These are phyloP conservation scores for Sebastes hubbsi DNA, from an alignment of 2,797 vertebrate species.

Conservation along the genomic window DNA sequence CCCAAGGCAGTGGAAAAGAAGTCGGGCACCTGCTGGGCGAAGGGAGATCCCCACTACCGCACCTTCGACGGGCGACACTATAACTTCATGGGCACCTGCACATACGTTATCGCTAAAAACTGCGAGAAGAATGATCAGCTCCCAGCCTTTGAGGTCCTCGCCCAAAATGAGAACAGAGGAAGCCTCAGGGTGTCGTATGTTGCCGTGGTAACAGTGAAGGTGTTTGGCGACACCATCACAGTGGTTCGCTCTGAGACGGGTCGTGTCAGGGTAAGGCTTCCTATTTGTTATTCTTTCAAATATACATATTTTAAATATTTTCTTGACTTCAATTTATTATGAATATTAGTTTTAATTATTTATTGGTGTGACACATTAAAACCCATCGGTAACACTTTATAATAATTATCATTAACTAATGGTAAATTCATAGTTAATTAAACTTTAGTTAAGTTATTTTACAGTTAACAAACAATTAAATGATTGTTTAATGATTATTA, in stretches of 20 bases:
- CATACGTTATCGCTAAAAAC: slow-evolving; percentile 78
- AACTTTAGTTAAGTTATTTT: too few relatives aligned
- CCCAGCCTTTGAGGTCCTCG: slow-evolving; percentile 76
- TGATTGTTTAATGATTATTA: too few relatives aligned
- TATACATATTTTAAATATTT: background rate
- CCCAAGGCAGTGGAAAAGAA: slow-evolving; percentile 19
- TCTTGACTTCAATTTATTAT: background rate
- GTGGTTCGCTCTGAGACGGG: slow-evolving; percentile 72
- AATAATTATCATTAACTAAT: too few relatives aligned
- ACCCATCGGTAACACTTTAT: background rate
- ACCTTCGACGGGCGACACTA: slow-evolving; percentile 79
- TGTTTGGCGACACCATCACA: slow-evolving; percentile 69
- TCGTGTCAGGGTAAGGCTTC: slow-evolving; percentile 74
- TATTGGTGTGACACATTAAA: background rate
- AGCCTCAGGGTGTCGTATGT: slow-evolving; percentile 69
- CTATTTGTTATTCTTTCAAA: background rate
- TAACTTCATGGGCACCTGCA: slow-evolving; percentile 81
- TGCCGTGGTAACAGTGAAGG: slow-evolving; percentile 67
- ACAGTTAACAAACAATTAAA: too few relatives aligned
- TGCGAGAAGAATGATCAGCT: slow-evolving; percentile 54
- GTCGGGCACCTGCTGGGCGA: slow-evolving; percentile 72
- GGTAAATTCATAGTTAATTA: too few relatives aligned
- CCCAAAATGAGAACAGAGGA: slow-evolving; percentile 77
- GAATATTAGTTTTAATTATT: background rate
- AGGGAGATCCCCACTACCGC: slow-evolving; percentile 79